Evolutionary conservation across 2,113 vertebrate species (phyloP).

Genomic region (Galbula dea): DNA sequence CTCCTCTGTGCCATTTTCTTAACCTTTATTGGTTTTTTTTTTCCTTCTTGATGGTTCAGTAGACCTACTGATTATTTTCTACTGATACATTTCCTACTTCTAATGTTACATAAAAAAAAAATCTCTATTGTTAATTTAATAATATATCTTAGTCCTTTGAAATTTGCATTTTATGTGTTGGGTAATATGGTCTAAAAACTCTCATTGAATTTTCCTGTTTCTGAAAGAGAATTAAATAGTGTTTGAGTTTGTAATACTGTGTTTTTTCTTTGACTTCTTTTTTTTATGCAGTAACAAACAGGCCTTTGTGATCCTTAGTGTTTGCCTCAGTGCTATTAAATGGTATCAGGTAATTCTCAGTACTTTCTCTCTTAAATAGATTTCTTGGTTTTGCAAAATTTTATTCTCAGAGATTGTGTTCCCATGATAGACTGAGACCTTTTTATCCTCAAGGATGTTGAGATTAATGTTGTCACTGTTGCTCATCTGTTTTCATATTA

Average conservation of each 20-base stretch:
- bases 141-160: neutral
- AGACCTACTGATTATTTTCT: neutral
- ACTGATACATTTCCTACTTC: neutral
- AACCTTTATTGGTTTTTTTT: neutral
- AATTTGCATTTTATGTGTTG: neutral
- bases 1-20: neutral
- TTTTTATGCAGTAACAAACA: neutral
- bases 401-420: neutral
- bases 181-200: neutral
- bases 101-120: neutral
- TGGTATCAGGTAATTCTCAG: neutral
- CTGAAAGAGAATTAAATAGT: neutral
- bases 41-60: neutral
- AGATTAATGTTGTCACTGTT: conserved; percentile 31
- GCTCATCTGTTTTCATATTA: conserved; percentile 39
- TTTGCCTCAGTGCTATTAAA: neutral
- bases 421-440: neutral
- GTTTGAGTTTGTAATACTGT: neutral
- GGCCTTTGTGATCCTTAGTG: neutral
- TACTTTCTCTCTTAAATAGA: neutral
- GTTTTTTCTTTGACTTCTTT: neutral
- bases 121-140: neutral
- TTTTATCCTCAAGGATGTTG: neutral
- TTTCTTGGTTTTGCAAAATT: conserved; percentile 13
- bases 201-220: neutral